These are phyloP conservation scores for Tursiops truncatus DNA, from an alignment of 2,113 vertebrate genomes.

Conservation along the genomic window DNA sequence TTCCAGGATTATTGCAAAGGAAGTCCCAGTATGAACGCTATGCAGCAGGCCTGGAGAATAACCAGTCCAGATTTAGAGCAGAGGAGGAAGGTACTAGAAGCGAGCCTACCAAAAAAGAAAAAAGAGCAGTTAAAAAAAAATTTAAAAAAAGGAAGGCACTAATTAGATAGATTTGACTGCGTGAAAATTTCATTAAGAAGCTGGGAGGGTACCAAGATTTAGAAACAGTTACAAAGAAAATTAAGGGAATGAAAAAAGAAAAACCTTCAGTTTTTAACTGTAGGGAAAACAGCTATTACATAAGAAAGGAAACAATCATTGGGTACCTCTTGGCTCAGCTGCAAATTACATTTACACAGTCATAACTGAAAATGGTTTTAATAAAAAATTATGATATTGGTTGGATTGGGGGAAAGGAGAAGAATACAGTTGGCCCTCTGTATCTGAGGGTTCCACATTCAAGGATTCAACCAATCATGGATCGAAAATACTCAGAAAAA, in stretches of 20 bases:
- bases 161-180: background rate
- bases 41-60: background rate
- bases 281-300: background rate
- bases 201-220: background rate
- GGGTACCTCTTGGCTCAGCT: background rate
- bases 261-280: conserved; percentile 6
- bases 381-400: background rate
- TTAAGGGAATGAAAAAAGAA: background rate
- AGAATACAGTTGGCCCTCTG: background rate
- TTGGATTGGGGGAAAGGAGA: background rate
- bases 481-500: background rate
- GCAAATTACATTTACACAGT: background rate
- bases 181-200: background rate
- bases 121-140: background rate
- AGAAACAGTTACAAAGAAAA: conserved; percentile 20
- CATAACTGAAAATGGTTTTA: background rate
- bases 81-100: background rate
- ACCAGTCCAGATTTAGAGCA: background rate
- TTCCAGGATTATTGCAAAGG: background rate
- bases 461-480: background rate
- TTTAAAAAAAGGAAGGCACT: background rate
- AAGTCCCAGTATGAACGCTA: background rate
- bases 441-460: background rate
- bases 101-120: background rate
- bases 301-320: background rate